Evolutionary conservation across 2,113 vertebrate species (phyloP).

Genomic region (Felis chaus): DNA sequence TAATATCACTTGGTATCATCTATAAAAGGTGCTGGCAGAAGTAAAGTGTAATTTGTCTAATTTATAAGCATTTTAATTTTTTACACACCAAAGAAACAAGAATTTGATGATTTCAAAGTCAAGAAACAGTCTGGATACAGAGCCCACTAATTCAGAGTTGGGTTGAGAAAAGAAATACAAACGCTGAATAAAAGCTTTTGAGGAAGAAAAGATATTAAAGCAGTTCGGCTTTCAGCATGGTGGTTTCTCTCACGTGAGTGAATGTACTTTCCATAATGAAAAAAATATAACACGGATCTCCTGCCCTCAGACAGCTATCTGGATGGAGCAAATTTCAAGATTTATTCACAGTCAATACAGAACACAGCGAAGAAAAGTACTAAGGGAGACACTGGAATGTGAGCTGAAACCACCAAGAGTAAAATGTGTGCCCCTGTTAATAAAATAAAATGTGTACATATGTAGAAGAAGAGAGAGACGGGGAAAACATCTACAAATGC

Average conservation of each 20-base stretch:
- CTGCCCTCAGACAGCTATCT: not conserved
- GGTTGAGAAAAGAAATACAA: not conserved
- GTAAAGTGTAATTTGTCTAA: not conserved
- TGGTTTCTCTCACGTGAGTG: not conserved
- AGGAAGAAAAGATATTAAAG: not conserved
- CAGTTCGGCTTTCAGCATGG: not conserved
- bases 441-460: not conserved
- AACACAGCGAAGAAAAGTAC: not conserved
- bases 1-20: not conserved
- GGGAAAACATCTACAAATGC: not conserved
- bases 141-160: not conserved
- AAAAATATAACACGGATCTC: not conserved
- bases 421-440: not conserved
- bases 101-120: not conserved
- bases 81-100: not conserved
- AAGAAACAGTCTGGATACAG: not conserved
- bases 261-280: not conserved
- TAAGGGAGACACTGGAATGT: not conserved
- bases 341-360: not conserved
- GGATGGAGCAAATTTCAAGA: not conserved
- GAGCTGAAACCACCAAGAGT: not conserved
- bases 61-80: not conserved
- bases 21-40: not conserved
- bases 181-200: not conserved
- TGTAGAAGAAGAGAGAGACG: not conserved